These are phyloP conservation scores for Drosophila sordidula DNA, from an alignment of 2,888 invertebrate genomes.

Conservation along the genomic window DNA sequence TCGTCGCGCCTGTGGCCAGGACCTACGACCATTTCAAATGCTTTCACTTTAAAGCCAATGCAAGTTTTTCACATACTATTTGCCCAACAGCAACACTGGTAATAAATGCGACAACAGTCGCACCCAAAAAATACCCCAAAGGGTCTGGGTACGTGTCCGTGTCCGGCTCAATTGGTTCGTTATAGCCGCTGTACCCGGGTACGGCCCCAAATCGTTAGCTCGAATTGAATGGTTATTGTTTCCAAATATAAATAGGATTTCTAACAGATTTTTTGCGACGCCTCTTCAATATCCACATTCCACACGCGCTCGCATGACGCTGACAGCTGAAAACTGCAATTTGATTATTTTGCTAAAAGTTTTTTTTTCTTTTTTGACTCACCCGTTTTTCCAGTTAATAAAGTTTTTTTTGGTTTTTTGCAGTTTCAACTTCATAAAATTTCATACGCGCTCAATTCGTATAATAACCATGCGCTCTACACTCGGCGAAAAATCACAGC, in stretches of 20 bases:
- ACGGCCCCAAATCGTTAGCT: conserved; percentile 72
- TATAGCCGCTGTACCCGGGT: conserved; percentile 53
- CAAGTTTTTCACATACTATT: conserved; percentile 59
- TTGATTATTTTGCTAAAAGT: conserved; percentile 60
- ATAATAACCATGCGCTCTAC: not conserved
- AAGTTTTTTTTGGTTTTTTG: conserved; percentile 26
- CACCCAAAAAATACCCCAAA: conserved; percentile 19
- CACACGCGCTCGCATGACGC: conserved; percentile 17
- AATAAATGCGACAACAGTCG: conserved; percentile 75
- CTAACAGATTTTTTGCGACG: conserved; percentile 65
- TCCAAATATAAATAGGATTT: conserved; percentile 80
- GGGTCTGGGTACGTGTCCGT: conserved; percentile 35
- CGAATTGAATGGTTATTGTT: conserved; percentile 80
- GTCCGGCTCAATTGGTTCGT: conserved; percentile 77
- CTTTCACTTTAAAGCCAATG: conserved; percentile 72
- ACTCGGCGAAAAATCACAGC: not conserved
- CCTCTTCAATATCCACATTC: conserved; percentile 26
- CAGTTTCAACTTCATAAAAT: conserved; percentile 32
- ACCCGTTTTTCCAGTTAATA: conserved; percentile 45
- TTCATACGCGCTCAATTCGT: conserved; percentile 10
- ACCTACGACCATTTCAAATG: conserved; percentile 59
- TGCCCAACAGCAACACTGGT: conserved; percentile 63
- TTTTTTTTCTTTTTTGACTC: conserved; percentile 5
- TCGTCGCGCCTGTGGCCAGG: conserved; percentile 78
- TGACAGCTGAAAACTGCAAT: conserved; percentile 73